Base-by-base conservation (phyloP, 2,888 invertebrate species). In the Eupithecia subumbrata region DNA sequence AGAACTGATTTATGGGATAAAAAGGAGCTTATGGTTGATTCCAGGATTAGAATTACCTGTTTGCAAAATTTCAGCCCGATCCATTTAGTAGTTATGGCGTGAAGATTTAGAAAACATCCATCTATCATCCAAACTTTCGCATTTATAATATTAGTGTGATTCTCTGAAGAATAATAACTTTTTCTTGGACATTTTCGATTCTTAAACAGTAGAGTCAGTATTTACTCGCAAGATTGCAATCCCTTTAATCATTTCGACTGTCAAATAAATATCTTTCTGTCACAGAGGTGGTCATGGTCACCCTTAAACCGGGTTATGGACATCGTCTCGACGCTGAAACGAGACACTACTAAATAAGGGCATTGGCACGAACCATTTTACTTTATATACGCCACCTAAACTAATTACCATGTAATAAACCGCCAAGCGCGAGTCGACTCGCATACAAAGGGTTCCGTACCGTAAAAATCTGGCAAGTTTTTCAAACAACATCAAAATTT, bases 331-430 rank as follows among this genome's bases (percentile, higher is more conserved):
- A 85, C 86, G 85, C 87, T 89, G 85, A 86, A 82, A 81, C 76
- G 84, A 83, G 80, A 80, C 80, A 78, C 73, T 77, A 77, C 82
- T 83, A 82, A 84, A 89, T 89, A 89, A 88, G 85, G 85, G 78
- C 82, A 79, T 77, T 69, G 82, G 80, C 86, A 84, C 87, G 87
- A 88, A 87, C 84, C 82, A 82, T 83, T 84, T 80, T 60, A 60
- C 78, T 79, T 84, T 86, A 86, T 88, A 87, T 76, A 82, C 81
- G 76, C 81, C 76, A 74, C 74, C 86, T 82, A 80, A 79, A 78
- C 79, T 22, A 7, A 56, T 86, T 86, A 84, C 79, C 83, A 85
- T 86, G 83, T 82, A 79, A 37, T 37, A 37, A 37, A 37, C 37
- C 37, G 37, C 37, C 37, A 37, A 37, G 37, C 7, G 37, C 7